Evolutionary conservation across 2,888 invertebrate species (phyloP).

Genomic region (Drosophila fungiperda): DNA sequence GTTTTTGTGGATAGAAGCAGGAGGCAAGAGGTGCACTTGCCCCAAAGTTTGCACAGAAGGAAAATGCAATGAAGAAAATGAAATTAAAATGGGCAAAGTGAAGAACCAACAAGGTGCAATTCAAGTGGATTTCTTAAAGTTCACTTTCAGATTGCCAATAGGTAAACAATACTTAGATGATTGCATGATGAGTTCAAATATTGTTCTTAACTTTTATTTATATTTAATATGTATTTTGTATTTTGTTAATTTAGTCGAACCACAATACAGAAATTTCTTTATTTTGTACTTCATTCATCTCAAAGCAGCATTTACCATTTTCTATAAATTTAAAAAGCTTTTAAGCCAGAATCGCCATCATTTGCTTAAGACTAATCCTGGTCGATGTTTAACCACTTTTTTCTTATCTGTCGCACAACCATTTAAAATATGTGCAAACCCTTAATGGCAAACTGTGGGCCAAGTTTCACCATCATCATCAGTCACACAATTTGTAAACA

Average conservation of each 20-base stretch:
- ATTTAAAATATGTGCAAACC: constrained; percentile 42
- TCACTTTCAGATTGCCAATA: constrained; percentile 16
- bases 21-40: not conserved
- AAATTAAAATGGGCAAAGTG: constrained; percentile 63
- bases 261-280: not conserved
- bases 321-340: not conserved
- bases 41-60: constrained; percentile 56
- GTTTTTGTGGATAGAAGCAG: constrained; percentile 3
- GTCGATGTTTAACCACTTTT: constrained; percentile 10
- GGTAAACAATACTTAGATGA: not conserved
- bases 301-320: not conserved
- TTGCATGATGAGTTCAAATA: constrained; percentile 1
- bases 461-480: constrained; percentile 50
- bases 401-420: constrained; percentile 17
- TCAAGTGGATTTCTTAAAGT: constrained; percentile 47
- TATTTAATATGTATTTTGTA: not conserved
- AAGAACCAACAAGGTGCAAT: constrained; percentile 59
- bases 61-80: constrained; percentile 66
- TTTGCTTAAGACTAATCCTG: not conserved
- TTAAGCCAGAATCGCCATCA: not conserved
- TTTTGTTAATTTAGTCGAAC: not conserved
- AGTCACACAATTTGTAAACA: constrained; percentile 66
- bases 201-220: not conserved
- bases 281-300: not conserved
- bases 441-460: constrained; percentile 16